Base-by-base conservation (phyloP, 2,888 invertebrate genomes). In the Tribolium freemani region DNA sequence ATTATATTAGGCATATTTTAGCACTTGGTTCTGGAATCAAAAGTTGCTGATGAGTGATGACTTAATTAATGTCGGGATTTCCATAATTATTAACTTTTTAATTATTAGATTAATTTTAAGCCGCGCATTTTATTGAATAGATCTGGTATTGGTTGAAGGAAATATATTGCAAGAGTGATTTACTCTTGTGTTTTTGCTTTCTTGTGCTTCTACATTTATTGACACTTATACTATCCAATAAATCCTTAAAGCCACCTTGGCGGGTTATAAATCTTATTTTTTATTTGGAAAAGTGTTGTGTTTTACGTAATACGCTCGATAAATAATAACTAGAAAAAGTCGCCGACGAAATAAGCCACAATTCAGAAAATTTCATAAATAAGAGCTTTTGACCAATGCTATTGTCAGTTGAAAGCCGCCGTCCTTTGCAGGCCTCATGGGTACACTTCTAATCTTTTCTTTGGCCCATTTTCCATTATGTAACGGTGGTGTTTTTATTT, bases 141-240 rank as follows among this genome's bases (percentile, higher is more conserved):
- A 54, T 26, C 53, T 51, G 61, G 26, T 11, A 5, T 57, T 64
- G 44, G 13, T 11, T 5, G 56, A 9, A 13, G 45, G 31, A 61
- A 66, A 66, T 66, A 66, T 54, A 66, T 66, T 66, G 66, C 66
- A 66, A 13, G 56, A 30, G 68, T 68, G 68, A 58, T 68, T 67
- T 68, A 68, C 57, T 68, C 54, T 64, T 53, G 64, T 67, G 57
- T 68, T 68, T 68, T 68, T 57, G 50, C 68, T 68, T 57, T 50
- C 57, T 48, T 50, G 31, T 57, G 57, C 57, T 38, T 57, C 48
- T 38, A 57, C 68, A 68, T 68, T 68, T 68, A 68, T 68, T 68
- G 68, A 58, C 68, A 68, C 57, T 58, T 57, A 68, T 57, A 50
- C 57, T 45, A 44, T 57, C 31, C 58, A 48, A 68, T 68, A 68